Evolutionary conservation across 2,797 vertebrate genomes (phyloP).

Genomic region (Helarctos malayanus): DNA sequence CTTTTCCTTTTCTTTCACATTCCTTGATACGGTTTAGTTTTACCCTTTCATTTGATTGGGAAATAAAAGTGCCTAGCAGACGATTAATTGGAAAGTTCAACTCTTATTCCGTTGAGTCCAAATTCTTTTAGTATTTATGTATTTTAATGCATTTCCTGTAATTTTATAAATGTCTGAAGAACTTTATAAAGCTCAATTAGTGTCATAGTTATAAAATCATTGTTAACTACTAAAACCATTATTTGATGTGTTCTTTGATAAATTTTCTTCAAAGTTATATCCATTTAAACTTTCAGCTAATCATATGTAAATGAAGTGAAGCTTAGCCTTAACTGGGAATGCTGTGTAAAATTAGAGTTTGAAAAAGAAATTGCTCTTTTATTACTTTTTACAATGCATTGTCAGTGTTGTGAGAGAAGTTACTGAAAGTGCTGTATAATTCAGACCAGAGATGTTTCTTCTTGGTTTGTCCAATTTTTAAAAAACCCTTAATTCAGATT

Average conservation of each 20-base stretch:
- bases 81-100: conserved; percentile 22
- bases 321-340: conserved; percentile 35
- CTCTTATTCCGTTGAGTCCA: neutral
- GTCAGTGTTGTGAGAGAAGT: neutral
- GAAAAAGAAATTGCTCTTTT: neutral
- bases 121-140: conserved; percentile 35
- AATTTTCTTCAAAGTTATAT: conserved; percentile 56
- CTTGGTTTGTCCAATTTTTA: neutral
- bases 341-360: neutral
- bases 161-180: conserved; percentile 63
- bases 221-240: conserved; percentile 48
- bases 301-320: conserved; percentile 37
- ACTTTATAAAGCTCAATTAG: conserved; percentile 68
- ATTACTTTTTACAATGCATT: neutral
- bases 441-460: neutral
- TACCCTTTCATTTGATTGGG: neutral
- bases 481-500: neutral
- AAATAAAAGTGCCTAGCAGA: neutral
- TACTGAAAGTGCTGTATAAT: neutral
- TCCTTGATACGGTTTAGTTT: neutral
- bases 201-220: conserved; percentile 68
- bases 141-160: conserved; percentile 54
- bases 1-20: conserved; percentile 16
- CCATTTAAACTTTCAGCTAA: conserved; percentile 65
- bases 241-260: conserved; percentile 58